These are phyloP conservation scores for Oscheius onirici DNA, from an alignment of 2,888 invertebrate genomes.

Conservation along the genomic window DNA sequence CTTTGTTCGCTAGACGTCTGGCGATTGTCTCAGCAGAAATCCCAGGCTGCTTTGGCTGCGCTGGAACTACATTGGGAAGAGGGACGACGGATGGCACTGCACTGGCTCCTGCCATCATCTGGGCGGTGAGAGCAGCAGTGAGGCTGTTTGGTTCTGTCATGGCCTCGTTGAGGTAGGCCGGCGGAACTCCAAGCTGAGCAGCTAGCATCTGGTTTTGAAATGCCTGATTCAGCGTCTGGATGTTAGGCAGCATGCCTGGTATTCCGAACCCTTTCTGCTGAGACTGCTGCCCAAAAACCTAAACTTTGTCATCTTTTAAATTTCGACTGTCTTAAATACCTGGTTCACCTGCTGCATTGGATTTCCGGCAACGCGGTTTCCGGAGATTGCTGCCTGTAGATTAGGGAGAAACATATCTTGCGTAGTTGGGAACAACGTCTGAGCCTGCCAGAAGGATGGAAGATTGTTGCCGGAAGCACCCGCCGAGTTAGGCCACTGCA, in stretches of 20 bases:
- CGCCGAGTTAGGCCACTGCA: slow-evolving; percentile 8
- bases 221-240: neutral
- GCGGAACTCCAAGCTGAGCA: slow-evolving; percentile 23
- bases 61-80: neutral
- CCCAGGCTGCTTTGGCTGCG: neutral
- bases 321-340: slow-evolving; percentile 20
- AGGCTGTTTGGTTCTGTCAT: neutral
- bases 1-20: slow-evolving; percentile 19
- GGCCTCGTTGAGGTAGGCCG: neutral
- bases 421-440: neutral
- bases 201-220: slow-evolving; percentile 14
- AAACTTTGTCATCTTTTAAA: slow-evolving; percentile 1
- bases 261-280: slow-evolving; percentile 29
- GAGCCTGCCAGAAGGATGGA: slow-evolving; percentile 18
- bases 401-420: slow-evolving; percentile 27
- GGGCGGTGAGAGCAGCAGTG: slow-evolving; percentile 15
- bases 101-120: neutral
- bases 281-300: slow-evolving; percentile 19
- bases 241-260: neutral
- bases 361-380: slow-evolving; percentile 4
- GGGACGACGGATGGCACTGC: neutral
- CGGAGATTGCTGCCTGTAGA: slow-evolving; percentile 19
- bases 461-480: slow-evolving; percentile 1
- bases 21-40: slow-evolving; percentile 27
- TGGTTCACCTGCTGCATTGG: slow-evolving; percentile 19